These are phyloP conservation scores for Heliconius hewitsoni DNA, from an alignment of 1,140 invertebrate species.

Conservation along the genomic window DNA sequence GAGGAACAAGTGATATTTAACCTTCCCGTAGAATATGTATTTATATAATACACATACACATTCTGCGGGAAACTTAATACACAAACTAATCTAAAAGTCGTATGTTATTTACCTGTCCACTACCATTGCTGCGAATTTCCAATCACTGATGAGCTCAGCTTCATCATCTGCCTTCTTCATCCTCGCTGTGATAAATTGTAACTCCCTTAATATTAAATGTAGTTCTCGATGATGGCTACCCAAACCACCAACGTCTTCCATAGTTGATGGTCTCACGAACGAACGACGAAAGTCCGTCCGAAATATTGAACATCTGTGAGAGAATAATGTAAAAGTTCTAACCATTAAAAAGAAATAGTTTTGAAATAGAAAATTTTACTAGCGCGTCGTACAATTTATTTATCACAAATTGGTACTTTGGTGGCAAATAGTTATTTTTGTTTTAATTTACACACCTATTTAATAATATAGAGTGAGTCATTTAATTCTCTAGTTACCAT, in stretches of 20 bases:
- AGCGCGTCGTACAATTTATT: too few species aligned
- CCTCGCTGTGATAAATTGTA: slow-evolving; percentile 95
- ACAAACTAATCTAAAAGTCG: background rate
- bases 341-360: background rate
- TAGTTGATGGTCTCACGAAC: slow-evolving; percentile 83
- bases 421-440: too few species aligned
- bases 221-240: slow-evolving; percentile 85
- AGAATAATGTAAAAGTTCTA: background rate
- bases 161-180: slow-evolving; percentile 95
- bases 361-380: too few species aligned
- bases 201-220: slow-evolving; percentile 93
- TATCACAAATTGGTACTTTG: too few species aligned
- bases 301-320: slow-evolving; percentile 74
- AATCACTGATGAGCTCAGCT: slow-evolving; percentile 96
- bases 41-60: too few species aligned
- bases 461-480: too few species aligned
- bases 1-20: too few species aligned
- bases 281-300: slow-evolving; percentile 79
- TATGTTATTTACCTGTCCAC: slow-evolving; percentile 88
- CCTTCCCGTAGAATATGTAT: too few species aligned
- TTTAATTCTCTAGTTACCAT: too few species aligned
- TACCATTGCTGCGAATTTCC: slow-evolving; percentile 99
- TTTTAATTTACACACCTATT: too few species aligned
- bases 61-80: background rate
- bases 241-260: slow-evolving; percentile 83